phyloP scores from a whole-genome alignment of 2,888 invertebrate genomes.

The Volucella inflata region DNA sequence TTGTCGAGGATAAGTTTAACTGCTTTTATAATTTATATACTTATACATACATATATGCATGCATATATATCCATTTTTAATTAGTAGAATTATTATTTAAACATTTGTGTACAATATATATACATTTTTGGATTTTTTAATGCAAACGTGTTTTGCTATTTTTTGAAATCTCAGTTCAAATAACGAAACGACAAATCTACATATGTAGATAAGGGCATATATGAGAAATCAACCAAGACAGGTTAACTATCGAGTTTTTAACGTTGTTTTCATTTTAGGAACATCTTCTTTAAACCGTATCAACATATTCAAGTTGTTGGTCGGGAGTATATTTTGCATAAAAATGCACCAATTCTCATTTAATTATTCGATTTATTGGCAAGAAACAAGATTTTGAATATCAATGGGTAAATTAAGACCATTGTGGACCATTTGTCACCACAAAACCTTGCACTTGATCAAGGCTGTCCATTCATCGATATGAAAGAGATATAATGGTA shows the following conservation, averaged over 20 bases:
- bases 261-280: not conserved
- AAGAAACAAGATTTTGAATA: too few relatives aligned
- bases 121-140: constrained; percentile 5
- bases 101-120: constrained; percentile 30
- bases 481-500: too few relatives aligned
- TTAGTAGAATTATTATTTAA: constrained; percentile 13
- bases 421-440: too few relatives aligned
- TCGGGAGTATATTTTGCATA: too few relatives aligned
- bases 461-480: too few relatives aligned
- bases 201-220: constrained; percentile 36
- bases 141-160: constrained; percentile 52
- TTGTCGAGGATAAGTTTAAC: constrained; percentile 16
- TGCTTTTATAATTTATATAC: not conserved
- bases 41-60: too few relatives aligned
- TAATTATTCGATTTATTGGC: too few relatives aligned
- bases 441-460: too few relatives aligned
- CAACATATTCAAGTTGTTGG: too few relatives aligned
- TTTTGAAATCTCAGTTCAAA: not conserved
- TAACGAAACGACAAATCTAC: constrained; percentile 60
- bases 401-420: too few relatives aligned
- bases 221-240: not conserved
- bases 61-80: not conserved
- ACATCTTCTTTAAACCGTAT: not conserved
- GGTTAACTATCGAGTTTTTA: constrained; percentile 20
- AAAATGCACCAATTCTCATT: too few relatives aligned